Conservation (phyloP, 2,888 invertebrate species). For the Phalangium opilio region DNA sequence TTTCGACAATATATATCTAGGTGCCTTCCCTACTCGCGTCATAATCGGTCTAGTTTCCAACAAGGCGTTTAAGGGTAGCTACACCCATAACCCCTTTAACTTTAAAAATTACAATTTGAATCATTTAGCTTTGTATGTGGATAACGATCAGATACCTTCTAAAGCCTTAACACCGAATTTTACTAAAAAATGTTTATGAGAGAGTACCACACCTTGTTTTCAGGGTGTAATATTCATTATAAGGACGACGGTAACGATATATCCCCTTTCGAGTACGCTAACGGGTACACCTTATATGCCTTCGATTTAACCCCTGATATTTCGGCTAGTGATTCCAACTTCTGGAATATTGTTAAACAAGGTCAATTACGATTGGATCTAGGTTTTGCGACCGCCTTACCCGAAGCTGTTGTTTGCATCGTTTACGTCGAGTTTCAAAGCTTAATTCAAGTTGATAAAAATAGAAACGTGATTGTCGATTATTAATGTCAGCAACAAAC, state of each 20-base stretch:
- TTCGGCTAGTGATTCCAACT: conserved; percentile 22
- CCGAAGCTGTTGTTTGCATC: conserved; percentile 20
- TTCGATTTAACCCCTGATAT: too few species aligned
- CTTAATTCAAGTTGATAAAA: too few species aligned
- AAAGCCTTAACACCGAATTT: conserved; percentile 8
- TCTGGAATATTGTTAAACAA: conserved; percentile 8
- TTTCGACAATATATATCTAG: conserved; percentile 25
- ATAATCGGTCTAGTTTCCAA: conserved; percentile 23
- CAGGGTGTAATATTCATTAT: conserved; percentile 19
- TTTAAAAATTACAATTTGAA: conserved; percentile 21
- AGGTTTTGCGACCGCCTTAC: conserved; percentile 18
- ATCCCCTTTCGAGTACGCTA: conserved; percentile 5
- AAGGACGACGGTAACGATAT: conserved; percentile 19
- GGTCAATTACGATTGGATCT: conserved; percentile 22
- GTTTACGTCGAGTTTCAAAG: conserved; percentile 25
- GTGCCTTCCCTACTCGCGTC: conserved; percentile 25
- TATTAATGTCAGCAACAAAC: too few species aligned
- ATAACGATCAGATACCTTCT: conserved; percentile 20
- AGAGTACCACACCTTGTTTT: conserved; percentile 23
- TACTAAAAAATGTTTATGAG: conserved; percentile 11
- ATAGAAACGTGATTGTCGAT: too few species aligned
- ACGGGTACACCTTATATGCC: conserved; percentile 21
- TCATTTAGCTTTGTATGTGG: conserved; percentile 16
- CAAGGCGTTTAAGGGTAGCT: conserved; percentile 19
- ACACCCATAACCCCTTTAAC: conserved; percentile 18